phyloP scores from a whole-genome alignment of 2,797 vertebrate species.

The Urophycis tenuis region DNA sequence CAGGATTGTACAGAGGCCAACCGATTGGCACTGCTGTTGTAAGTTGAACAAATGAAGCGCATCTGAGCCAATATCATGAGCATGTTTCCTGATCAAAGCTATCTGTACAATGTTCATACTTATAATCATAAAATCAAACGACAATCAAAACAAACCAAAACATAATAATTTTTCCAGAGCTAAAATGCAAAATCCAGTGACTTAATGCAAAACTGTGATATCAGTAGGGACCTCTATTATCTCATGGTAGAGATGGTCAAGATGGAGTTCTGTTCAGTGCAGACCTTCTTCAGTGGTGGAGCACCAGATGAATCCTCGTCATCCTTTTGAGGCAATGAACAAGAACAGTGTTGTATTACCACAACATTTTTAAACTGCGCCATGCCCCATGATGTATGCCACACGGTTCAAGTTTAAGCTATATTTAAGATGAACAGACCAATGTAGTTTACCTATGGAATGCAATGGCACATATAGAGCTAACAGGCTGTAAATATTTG shows the following conservation, averaged over 20 bases:
- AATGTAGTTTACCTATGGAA: neutral
- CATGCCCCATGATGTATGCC: neutral
- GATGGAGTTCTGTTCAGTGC: constrained; percentile 71
- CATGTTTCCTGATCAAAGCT: neutral
- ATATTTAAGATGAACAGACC: too few relatives aligned
- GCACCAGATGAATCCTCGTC: constrained; percentile 71
- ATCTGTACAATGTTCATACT: neutral
- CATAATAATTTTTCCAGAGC: neutral
- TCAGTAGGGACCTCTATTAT: constrained; percentile 54
- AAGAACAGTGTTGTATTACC: neutral
- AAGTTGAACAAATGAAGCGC: neutral
- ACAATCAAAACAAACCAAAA: neutral
- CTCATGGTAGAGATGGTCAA: constrained; percentile 70
- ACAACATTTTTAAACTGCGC: neutral
- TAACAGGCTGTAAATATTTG: neutral
- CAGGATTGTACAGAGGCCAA: neutral
- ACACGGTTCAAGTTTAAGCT: neutral
- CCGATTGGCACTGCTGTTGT: neutral
- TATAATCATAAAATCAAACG: neutral
- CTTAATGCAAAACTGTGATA: constrained; percentile 17
- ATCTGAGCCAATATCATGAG: neutral
- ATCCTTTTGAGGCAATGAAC: constrained; percentile 38
- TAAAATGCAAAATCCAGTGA: constrained; percentile 11
- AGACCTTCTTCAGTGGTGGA: constrained; percentile 80
- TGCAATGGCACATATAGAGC: neutral